Percentiles rank a stretch among this genome's conserved stretches.
These are phyloP conservation scores for Condylura cristata DNA, from an alignment of 2,113 vertebrate species.

Conservation along the genomic window DNA sequence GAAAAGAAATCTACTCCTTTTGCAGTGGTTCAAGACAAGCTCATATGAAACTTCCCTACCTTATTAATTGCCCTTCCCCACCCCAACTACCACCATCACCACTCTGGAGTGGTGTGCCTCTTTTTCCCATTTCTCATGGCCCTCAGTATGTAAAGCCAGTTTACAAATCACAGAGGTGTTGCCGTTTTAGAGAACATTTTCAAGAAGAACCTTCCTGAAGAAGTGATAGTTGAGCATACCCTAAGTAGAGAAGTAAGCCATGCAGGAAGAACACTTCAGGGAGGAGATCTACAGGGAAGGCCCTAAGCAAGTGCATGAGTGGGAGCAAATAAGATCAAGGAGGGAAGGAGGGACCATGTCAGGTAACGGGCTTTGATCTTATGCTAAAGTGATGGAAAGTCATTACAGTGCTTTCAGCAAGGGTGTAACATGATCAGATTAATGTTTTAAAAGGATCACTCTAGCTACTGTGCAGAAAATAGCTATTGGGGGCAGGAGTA, in stretches of 20 bases:
- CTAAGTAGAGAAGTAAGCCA: neutral
- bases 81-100: neutral
- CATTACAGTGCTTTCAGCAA: conserved; percentile 34
- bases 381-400: neutral
- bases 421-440: conserved; percentile 50
- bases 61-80: neutral
- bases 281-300: neutral
- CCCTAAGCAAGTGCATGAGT: neutral
- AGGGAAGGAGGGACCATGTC: neutral
- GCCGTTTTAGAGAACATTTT: neutral
- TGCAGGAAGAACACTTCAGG: neutral
- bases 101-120: neutral
- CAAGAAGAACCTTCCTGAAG: neutral
- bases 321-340: neutral
- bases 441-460: conserved; percentile 54
- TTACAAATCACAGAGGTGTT: neutral
- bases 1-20: neutral
- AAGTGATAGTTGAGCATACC: neutral
- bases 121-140: neutral
- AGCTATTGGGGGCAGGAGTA: neutral
- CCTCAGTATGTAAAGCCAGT: neutral
- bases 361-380: conserved; percentile 28
- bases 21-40: neutral
- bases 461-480: conserved; percentile 28
- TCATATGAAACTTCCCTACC: neutral